These are phyloP conservation scores for Melolontha melolontha DNA, from an alignment of 2,888 invertebrate species.

Conservation along the genomic window DNA sequence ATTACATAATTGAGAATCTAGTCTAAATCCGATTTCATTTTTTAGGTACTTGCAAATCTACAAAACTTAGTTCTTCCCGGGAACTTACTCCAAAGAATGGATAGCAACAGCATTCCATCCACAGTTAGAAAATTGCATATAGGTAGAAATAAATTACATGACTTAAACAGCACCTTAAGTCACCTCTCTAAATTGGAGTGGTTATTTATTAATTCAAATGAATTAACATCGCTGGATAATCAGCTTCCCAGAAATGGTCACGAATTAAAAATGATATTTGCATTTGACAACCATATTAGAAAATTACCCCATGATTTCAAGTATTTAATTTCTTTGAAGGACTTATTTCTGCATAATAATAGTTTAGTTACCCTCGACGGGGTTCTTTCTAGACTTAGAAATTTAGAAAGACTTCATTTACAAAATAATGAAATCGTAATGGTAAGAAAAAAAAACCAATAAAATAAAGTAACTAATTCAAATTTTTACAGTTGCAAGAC, in stretches of 20 bases:
- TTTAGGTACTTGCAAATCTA: conserved; percentile 72
- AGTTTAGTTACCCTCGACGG: conserved; percentile 78
- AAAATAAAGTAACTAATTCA: conserved; percentile 1
- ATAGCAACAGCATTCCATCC: conserved; percentile 77
- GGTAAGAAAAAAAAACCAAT: conserved; percentile 66
- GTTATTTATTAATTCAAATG: conserved; percentile 83
- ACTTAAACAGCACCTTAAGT: conserved; percentile 82
- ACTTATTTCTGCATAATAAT: conserved; percentile 80
- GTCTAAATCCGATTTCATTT: conserved; percentile 44
- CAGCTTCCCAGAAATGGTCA: conserved; percentile 79
- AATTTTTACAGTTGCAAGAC: conserved; percentile 71
- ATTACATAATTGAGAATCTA: no score
- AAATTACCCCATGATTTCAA: conserved; percentile 79
- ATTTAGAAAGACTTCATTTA: conserved; percentile 75
- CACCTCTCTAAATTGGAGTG: conserved; percentile 80
- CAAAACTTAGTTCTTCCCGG: conserved; percentile 80
- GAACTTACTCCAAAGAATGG: conserved; percentile 80
- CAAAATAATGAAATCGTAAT: conserved; percentile 81
- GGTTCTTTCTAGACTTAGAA: conserved; percentile 76
- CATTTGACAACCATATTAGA: conserved; percentile 79
- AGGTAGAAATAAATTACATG: conserved; percentile 79
- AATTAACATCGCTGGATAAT: conserved; percentile 78
- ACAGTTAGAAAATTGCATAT: conserved; percentile 78
- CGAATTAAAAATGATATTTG: conserved; percentile 77
- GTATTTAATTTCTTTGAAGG: conserved; percentile 76